These are phyloP conservation scores for Didymodactylos carnosus DNA, from an alignment of 2,888 invertebrate species.

Conservation along the genomic window DNA sequence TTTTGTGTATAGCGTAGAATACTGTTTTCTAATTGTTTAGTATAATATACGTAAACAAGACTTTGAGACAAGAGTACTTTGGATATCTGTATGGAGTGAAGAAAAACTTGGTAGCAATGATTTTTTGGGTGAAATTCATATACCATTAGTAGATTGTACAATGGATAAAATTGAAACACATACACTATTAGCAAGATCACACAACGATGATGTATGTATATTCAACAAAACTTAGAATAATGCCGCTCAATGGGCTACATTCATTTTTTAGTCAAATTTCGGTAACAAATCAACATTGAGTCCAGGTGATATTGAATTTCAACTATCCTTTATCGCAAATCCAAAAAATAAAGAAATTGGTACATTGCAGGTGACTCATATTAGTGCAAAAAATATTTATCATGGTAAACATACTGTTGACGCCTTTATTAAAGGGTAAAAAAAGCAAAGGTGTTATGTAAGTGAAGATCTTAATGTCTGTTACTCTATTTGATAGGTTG, in stretches of 20 bases:
- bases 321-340: not conserved
- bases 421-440: slow-evolving; percentile 75
- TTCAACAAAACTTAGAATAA: not conserved
- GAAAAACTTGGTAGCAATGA: not conserved
- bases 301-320: not conserved
- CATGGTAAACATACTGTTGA: slow-evolving; percentile 42
- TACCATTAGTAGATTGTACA: not conserved
- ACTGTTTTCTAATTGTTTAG: not conserved
- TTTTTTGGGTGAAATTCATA: not conserved
- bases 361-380: not conserved
- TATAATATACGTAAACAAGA: not conserved
- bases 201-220: not conserved
- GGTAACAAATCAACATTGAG: too few relatives aligned
- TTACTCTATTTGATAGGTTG: not conserved
- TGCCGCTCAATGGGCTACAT: not conserved
- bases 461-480: not conserved
- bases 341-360: not conserved
- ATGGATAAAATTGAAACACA: not conserved
- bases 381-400: not conserved
- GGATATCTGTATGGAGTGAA: not conserved
- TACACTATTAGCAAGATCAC: not conserved
- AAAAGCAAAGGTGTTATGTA: not conserved
- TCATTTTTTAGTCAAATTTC: too few relatives aligned
- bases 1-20: too few relatives aligned
- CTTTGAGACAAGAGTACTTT: not conserved